Conservation (phyloP, 2,888 invertebrate species). For the Caradrina kadenii region DNA sequence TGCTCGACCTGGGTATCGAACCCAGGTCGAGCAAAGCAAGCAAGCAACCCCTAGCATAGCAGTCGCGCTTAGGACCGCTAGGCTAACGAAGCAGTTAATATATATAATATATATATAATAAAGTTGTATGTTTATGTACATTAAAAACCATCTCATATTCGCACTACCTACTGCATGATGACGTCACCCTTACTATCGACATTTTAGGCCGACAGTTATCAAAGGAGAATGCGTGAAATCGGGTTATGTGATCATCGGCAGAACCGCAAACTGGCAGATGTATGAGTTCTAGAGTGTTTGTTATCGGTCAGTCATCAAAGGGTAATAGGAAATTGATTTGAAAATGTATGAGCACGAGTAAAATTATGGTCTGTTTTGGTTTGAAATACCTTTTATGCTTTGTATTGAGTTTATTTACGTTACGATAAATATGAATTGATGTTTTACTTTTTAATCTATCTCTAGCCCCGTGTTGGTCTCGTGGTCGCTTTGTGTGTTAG, state of each 20-base stretch:
- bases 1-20: no score
- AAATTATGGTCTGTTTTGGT: slow-evolving; percentile 2
- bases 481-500: no score
- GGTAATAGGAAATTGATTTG: slow-evolving; percentile 45
- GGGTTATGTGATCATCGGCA: slow-evolving; percentile 53
- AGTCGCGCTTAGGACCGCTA: no score
- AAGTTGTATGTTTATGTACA: no score
- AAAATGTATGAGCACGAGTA: slow-evolving; percentile 15
- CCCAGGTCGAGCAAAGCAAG: no score
- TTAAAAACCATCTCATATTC: background rate
- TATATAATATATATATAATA: no score
- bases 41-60: no score
- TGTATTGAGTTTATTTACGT: background rate
- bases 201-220: slow-evolving; percentile 30
- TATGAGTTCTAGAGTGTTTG: slow-evolving; percentile 52
- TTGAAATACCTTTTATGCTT: background rate
- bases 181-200: slow-evolving; percentile 19
- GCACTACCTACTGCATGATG: slow-evolving; percentile 10
- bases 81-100: no score
- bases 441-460: no score
- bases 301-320: slow-evolving; percentile 45
- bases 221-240: slow-evolving; percentile 53
- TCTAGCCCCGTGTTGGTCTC: no score
- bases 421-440: no score
- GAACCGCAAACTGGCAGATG: slow-evolving; percentile 35